Base-by-base conservation (phyloP, 2,797 vertebrate genomes). In the Neopelma chrysocephalum region DNA sequence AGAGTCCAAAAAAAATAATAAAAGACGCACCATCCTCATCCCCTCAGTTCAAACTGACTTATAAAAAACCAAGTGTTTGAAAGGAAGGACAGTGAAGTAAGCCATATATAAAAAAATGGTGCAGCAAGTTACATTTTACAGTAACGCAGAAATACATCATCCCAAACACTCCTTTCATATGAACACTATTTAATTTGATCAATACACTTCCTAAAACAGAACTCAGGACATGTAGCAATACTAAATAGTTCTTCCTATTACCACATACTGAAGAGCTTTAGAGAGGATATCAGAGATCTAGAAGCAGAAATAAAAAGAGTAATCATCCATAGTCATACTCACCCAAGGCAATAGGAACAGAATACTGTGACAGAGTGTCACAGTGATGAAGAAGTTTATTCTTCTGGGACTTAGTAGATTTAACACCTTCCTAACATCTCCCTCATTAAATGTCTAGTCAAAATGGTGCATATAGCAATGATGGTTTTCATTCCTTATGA, bases 1-100 rank as follows among this genome's bases (percentile, higher is more conserved):
- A 50, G 12, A 36, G 31, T 12, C 29, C 5, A 21, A 70, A 61
- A 15, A 5, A n/a, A 50, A 84, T 19, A 80, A 18, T 7, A 42
- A 64, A 68, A 22, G 7, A 23, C 6, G 31, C 17, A 22, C 2
- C 8, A 21, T 7, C 1, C 9, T 7, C 3, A 38, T 9, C 0
- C 12, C 12, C 12, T 2, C 15, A 31, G 2, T 43, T 16, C 13
- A 48, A 75, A 76, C 2, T 19, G 8, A 38, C 1, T 64, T 84
- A 40, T 0, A 48, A 51, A 51, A 81, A 93, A 84, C 26, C 6
- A 29, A 72, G 7, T 26, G 7, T 57, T 72, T 61, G 22, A 40
- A 86, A 88, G 17, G 25, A 69, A 48, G 32, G 17, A 56, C 9
- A 43, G 3, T 62, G 20, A 90, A 65, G 6, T 45, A 45, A 83